Evolutionary conservation across 2,113 vertebrate genomes (phyloP).

Genomic region (Catharus bicknelli): DNA sequence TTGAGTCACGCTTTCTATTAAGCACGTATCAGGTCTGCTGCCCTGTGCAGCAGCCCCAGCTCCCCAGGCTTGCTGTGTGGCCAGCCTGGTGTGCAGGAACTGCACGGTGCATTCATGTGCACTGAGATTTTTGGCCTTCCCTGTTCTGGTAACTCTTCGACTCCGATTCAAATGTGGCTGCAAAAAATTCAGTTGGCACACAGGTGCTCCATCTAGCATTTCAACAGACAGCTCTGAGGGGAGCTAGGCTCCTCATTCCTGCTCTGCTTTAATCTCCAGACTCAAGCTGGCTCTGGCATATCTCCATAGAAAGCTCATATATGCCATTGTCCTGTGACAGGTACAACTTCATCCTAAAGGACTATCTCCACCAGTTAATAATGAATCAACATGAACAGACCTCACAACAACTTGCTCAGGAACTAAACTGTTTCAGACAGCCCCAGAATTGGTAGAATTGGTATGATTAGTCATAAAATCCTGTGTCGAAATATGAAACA

Average conservation of each 20-base stretch:
- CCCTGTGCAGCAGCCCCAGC: neutral
- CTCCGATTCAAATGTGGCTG: neutral
- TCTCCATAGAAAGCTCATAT: neutral
- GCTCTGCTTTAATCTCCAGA: neutral
- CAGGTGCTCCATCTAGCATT: neutral
- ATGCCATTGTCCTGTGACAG: neutral
- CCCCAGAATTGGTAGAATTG: neutral
- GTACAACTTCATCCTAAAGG: neutral
- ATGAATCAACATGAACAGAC: neutral
- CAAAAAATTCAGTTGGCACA: neutral
- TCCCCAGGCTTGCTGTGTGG: neutral
- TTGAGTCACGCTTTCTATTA: neutral
- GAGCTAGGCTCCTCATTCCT: neutral
- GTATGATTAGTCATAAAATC: neutral
- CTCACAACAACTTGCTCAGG: neutral
- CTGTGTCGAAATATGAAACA: neutral
- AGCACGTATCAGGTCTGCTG: neutral
- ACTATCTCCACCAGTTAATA: neutral
- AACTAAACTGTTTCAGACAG: neutral
- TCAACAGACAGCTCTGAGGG: neutral
- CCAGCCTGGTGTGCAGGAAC: neutral
- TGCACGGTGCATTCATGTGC: rapidly evolving
- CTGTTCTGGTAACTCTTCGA: neutral
- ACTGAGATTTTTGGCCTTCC: neutral
- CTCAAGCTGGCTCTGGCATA: neutral